These are phyloP conservation scores for Drosophila busckii DNA, from an alignment of 1,140 invertebrate genomes.

Conservation along the genomic window DNA sequence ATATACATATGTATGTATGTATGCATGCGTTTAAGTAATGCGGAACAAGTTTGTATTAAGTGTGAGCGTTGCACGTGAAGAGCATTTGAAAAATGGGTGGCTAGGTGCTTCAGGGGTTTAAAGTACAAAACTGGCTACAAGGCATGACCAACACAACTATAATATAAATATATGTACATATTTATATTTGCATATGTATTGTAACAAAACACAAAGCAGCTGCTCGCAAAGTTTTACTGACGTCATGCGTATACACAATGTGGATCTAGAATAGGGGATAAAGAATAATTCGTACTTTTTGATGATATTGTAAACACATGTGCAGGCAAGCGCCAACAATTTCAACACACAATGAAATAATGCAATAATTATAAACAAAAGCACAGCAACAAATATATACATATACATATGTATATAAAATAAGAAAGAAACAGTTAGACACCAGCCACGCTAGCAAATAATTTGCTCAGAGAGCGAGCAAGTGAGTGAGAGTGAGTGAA, in stretches of 20 bases:
- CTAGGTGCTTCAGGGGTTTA: background rate
- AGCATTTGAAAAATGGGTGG: constrained; percentile 15
- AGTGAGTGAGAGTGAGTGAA: background rate
- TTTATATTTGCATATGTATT: too few species aligned
- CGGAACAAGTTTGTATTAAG: constrained; percentile 24
- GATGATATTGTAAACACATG: constrained; percentile 26
- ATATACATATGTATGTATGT: constrained; percentile 3
- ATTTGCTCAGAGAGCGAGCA: constrained; percentile 32
- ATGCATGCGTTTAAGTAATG: constrained; percentile 20
- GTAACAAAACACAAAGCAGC: constrained; percentile 10
- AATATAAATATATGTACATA: too few species aligned
- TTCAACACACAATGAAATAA: constrained; percentile 65
- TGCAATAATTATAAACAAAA: constrained; percentile 56
- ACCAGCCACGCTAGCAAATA: constrained; percentile 31
- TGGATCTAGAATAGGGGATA: constrained; percentile 17
- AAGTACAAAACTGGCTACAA: constrained; percentile 37
- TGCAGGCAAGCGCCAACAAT: constrained; percentile 20
- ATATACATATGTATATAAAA: too few species aligned
- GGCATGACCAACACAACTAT: constrained; percentile 37
- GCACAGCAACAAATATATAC: too few species aligned
- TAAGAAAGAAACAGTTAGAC: constrained; percentile 13
- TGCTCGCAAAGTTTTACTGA: constrained; percentile 13
- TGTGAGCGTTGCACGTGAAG: constrained; percentile 44
- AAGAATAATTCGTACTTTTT: background rate
- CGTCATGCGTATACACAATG: constrained; percentile 20